Evolutionary conservation across 2,797 vertebrate genomes (phyloP), one percentile per base, ranked within the genome.

Genomic region (Chloroceryle amazona): DNA sequence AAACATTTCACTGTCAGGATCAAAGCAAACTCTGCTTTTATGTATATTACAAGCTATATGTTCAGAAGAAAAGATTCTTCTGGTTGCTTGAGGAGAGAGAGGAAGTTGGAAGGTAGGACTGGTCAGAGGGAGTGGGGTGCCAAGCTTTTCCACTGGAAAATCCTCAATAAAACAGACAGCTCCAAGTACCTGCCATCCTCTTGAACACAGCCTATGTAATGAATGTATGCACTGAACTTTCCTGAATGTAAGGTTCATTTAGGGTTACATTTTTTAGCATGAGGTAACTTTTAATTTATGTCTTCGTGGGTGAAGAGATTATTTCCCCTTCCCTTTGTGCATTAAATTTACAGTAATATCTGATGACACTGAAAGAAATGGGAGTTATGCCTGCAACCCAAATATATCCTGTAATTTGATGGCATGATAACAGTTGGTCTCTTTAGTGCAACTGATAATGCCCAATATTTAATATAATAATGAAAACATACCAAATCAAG

Each of bases 11-110:
- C 97, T 98, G 97, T 96, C 97, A 97, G 93, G 98, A 98, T 98
- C 98, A 98, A 98, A 98, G 98, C 97, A 97, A 98, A 97, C 93
- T 95, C 96, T 96, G 96, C 97, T 98, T 97, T 97, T 95, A 97
- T 96, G 79, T 96, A 97, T 97, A 97, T 96, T 97, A 98, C 97
- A 97, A 97, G 95, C 92, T 96, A 61, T 75, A 95, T 12, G 54
- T 95, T 95, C 96, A 94, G 63, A 95, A 96, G 93, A 96, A 96
- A 41, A 93, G 95, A 97, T 97, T 95, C 96, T 94, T 94, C 87
- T 96, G 94, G 96, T 94, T 97, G 95, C 89, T 97, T 89, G 85
- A 91, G 94, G 58, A 80, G 79, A 78, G 46, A 54, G 78, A 94
- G 68, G 65, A 80, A 88, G 61, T 52, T 16, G 7, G 86, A 87